These are phyloP conservation scores for Dryobotodes eremita DNA, from an alignment of 2,888 invertebrate genomes.

Conservation along the genomic window DNA sequence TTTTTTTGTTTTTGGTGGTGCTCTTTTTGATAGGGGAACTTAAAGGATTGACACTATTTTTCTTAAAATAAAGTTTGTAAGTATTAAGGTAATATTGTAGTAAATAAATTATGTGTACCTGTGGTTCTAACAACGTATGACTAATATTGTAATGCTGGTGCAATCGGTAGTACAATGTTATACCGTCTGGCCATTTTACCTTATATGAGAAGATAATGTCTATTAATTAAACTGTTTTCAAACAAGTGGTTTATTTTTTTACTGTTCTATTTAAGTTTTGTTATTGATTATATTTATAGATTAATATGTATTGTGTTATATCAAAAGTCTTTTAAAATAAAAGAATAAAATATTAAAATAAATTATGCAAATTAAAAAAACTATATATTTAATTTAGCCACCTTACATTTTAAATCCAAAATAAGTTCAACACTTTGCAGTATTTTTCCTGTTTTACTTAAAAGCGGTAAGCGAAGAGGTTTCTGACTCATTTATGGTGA, in stretches of 20 bases:
- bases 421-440: not conserved
- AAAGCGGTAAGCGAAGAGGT: constrained; percentile 25
- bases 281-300: not conserved
- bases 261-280: not conserved
- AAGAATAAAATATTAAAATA: not conserved
- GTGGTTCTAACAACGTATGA: not conserved
- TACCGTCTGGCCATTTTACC: not conserved
- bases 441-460: constrained; percentile 24
- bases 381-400: not conserved
- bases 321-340: not conserved
- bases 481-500: constrained; percentile 41
- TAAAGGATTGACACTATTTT: not conserved
- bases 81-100: not conserved
- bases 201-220: not conserved
- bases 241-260: not conserved
- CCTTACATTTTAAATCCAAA: not conserved
- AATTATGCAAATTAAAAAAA: not conserved
- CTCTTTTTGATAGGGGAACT: not conserved
- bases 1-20: not conserved
- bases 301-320: not conserved
- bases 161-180: not conserved
- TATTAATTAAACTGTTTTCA: not conserved
- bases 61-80: not conserved
- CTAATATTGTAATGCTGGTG: not conserved
- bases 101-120: not conserved